These are phyloP conservation scores for Portevinia maculata DNA, from an alignment of 2,888 invertebrate genomes.

Conservation along the genomic window DNA sequence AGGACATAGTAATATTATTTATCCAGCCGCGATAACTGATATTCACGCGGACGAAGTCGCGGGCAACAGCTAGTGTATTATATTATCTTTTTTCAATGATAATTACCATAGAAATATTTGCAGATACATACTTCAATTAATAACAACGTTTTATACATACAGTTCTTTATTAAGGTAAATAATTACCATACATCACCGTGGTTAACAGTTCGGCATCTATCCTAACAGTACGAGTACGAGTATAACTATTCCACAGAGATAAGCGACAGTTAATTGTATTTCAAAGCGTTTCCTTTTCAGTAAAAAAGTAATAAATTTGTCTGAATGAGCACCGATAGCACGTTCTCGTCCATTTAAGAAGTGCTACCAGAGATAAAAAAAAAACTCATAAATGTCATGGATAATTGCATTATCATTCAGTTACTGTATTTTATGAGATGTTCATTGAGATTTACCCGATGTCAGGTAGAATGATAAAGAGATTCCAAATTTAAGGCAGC, in stretches of 20 bases:
- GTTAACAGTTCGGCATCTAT: too few species aligned
- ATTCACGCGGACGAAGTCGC: too few species aligned
- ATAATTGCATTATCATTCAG: slow-evolving; percentile 55
- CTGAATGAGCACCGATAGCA: slow-evolving; percentile 50
- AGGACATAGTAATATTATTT: too few species aligned
- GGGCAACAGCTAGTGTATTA: too few species aligned
- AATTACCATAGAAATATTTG: too few species aligned
- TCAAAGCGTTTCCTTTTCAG: not conserved
- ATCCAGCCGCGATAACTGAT: too few species aligned
- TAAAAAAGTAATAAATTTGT: slow-evolving; percentile 9
- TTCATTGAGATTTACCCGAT: slow-evolving; percentile 47
- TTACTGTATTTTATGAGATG: slow-evolving; percentile 70
- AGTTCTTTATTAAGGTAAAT: too few species aligned
- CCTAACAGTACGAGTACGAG: too few species aligned
- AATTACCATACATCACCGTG: too few species aligned
- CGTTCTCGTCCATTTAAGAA: slow-evolving; percentile 54
- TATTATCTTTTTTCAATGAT: too few species aligned
- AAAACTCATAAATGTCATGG: slow-evolving; percentile 70
- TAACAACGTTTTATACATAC: too few species aligned
- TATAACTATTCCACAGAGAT: not conserved
- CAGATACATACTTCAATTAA: too few species aligned
- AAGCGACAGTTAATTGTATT: not conserved
- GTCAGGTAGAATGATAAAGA: slow-evolving; percentile 15
- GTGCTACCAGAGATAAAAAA: slow-evolving; percentile 46
- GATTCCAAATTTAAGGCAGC: slow-evolving; percentile 4